Evolutionary conservation across 1,140 invertebrate genomes (phyloP).

Genomic region (Nylanderia fulva): DNA sequence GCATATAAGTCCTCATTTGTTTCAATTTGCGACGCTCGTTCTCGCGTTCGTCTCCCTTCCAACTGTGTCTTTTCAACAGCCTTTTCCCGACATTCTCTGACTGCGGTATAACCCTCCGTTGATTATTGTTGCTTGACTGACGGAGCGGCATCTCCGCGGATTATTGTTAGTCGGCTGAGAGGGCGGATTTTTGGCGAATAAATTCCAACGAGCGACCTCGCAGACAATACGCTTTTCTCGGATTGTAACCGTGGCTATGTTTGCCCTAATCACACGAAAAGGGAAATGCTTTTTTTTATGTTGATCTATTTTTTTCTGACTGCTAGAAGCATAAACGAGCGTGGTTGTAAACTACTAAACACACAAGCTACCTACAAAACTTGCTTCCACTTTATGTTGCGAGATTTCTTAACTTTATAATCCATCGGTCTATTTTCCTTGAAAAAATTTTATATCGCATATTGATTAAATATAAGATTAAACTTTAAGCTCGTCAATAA

Average conservation of each 20-base stretch:
- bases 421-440: not conserved
- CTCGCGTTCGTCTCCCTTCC: conserved; percentile 59
- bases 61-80: conserved; percentile 27
- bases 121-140: conserved; percentile 64
- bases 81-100: not conserved
- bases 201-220: conserved; percentile 33
- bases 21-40: conserved; percentile 79
- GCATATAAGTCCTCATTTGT: conserved; percentile 83
- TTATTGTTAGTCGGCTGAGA: conserved; percentile 35
- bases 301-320: conserved; percentile 39
- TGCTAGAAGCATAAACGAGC: conserved; percentile 17
- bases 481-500: not conserved
- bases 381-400: not conserved
- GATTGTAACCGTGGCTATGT: conserved; percentile 4
- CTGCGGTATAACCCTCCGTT: conserved; percentile 60
- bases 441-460: not conserved
- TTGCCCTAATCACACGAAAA: conserved; percentile 52
- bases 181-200: conserved; percentile 51
- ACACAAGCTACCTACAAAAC: not conserved
- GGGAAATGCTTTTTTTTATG: conserved; percentile 21
- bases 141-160: not conserved
- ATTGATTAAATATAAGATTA: not conserved
- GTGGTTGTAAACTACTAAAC: not conserved
- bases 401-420: not conserved
- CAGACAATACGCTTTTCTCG: conserved; percentile 44